Base-by-base conservation (phyloP, 2,888 invertebrate species). In the Aspidapion aeneum region DNA sequence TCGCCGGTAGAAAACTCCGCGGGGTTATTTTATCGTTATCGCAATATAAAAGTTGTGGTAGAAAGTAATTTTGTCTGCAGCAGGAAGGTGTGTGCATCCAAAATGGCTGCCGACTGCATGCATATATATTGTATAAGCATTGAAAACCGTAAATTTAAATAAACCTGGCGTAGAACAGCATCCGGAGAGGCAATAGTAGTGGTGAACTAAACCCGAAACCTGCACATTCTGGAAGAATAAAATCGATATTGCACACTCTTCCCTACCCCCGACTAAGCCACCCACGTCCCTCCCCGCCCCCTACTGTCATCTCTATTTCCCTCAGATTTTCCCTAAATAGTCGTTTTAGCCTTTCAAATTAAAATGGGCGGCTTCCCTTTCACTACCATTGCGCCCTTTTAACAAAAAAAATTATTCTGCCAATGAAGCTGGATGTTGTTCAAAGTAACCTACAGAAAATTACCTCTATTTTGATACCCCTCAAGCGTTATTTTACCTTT, bases 191-290 rank as follows among this genome's bases (percentile, higher is more conserved):
- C 35, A 35, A 35, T 7, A 35, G n/a, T n/a, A n/a, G 35, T 35
- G 35, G 35, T 35, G 12, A 35, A 35, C 35, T 35, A 3, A 35
- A 35, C 35, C 12, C 35, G 35, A 35, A 35, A 7, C 12, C 35
- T 35, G 35, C 35, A 35, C 35, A 35, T 35, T 65, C 64, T 62
- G 66, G 63, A 52, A 52, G 52, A 52, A 52, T 52, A 52, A 52
- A 78, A 79, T 78, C 78, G 77, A 79, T 79, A 78, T 76, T 74
- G 72, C 74, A 74, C 74, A 66, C 69, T 66, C 66, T 60, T 62
- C 61, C 59, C 72, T 68, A 68, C 68, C 68, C 68, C 69, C 69
- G 35, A 35, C 54, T 57, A 55, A 54, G 21, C 35, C 67, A 67
- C 69, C 68, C 55, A 59, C 35, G 3, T 35, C 12, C 12, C 5